phyloP scores from a whole-genome alignment of 2,797 vertebrate genomes.

The Hephaestus fuliginosus region DNA sequence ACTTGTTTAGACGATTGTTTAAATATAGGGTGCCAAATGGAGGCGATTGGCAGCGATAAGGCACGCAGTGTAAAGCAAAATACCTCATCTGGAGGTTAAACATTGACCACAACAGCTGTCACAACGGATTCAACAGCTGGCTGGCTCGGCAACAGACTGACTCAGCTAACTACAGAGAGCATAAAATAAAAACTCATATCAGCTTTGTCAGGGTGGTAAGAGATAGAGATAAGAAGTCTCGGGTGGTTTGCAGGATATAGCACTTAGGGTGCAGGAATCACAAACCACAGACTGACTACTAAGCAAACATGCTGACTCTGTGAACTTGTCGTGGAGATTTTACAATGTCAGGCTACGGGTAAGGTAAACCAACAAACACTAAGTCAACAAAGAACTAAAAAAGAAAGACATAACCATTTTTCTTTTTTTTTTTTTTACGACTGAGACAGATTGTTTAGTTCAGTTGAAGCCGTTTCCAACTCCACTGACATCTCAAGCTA shows the following conservation, averaged over 20 bases:
- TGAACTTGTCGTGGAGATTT: neutral
- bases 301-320: neutral
- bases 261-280: too few relatives aligned
- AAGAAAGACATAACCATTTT: neutral
- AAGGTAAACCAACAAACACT: neutral
- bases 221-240: neutral
- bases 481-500: constrained; percentile 25
- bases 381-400: neutral
- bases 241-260: neutral
- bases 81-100: constrained; percentile 37
- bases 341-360: neutral
- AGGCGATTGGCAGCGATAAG: constrained; percentile 21
- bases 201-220: neutral
- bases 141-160: neutral
- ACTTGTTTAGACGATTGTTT: constrained; percentile 23
- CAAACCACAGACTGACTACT: neutral
- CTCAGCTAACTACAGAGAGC: neutral
- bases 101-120: constrained; percentile 45
- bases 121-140: constrained; percentile 12
- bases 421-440: neutral
- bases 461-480: constrained; percentile 33
- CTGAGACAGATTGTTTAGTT: neutral
- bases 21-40: constrained; percentile 1
- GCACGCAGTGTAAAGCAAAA: constrained; percentile 6
- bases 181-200: neutral